Percentiles rank a stretch among this genome's conserved stretches.
phyloP scores from a whole-genome alignment of 2,113 vertebrate genomes.

The Colistium nudipinnis region DNA sequence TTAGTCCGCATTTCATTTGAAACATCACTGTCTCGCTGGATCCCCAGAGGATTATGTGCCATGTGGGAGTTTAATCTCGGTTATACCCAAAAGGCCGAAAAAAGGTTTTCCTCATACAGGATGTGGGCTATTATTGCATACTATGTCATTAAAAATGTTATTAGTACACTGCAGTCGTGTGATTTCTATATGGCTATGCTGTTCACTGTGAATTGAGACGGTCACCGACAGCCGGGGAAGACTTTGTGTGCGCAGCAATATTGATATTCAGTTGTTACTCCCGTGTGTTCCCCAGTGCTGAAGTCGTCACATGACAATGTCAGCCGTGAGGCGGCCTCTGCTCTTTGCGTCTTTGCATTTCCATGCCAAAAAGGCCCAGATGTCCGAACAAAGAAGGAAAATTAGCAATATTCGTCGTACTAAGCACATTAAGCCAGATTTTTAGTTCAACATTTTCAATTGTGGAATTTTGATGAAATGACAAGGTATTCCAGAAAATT shows the following conservation, averaged over 20 bases:
- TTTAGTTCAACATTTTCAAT: background rate
- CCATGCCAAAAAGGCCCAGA: slow-evolving; percentile 32
- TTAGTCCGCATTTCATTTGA: slow-evolving; percentile 29
- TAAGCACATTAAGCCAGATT: background rate
- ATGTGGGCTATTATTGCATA: too few species aligned
- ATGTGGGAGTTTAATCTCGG: slow-evolving; percentile 46
- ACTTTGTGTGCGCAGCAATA: slow-evolving; percentile 35
- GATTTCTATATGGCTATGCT: background rate
- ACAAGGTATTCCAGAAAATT: too few species aligned
- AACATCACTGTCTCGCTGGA: slow-evolving; percentile 29
- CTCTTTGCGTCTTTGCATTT: slow-evolving; percentile 28
- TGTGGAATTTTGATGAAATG: too few species aligned
- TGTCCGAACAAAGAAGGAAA: too few species aligned
- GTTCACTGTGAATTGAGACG: slow-evolving; percentile 2
- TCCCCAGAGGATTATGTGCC: slow-evolving; percentile 6
- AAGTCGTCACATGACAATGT: slow-evolving; percentile 29
- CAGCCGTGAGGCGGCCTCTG: slow-evolving; percentile 43
- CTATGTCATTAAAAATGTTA: background rate
- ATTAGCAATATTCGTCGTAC: too few species aligned
- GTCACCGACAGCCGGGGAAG: slow-evolving; percentile 32
- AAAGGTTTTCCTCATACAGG: too few species aligned
- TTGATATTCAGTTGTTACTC: slow-evolving; percentile 56
- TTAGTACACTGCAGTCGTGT: background rate
- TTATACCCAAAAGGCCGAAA: slow-evolving; percentile 14
- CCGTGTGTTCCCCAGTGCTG: slow-evolving; percentile 20